A percentile compares a stretch with the other conserved stretches of the same genome.
Conservation (phyloP, 2,888 invertebrate species). For the Chloroclystis v-ata region DNA sequence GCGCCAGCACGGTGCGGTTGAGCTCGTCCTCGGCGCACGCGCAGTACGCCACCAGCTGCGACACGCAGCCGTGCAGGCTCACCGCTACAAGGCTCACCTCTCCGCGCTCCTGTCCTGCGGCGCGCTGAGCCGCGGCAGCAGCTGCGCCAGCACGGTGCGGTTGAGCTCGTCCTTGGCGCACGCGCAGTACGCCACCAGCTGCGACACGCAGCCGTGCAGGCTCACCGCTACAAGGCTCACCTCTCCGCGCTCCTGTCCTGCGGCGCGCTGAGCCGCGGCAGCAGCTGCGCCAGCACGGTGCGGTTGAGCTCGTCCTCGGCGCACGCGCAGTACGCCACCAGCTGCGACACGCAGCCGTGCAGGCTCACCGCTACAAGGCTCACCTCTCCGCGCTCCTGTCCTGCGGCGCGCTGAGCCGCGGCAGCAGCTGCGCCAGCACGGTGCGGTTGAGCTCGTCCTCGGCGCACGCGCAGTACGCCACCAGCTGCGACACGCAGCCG, state of each 20-base stretch:
- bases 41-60: background rate
- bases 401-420: too few relatives aligned
- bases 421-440: conserved; percentile 1
- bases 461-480: background rate
- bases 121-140: conserved; percentile 72
- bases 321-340: conserved; percentile 84
- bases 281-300: conserved; percentile 81
- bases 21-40: background rate
- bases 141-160: conserved; percentile 82
- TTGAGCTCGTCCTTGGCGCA: conserved; percentile 89
- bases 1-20: conserved; percentile 2
- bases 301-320: conserved; percentile 89
- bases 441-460: conserved; percentile 79
- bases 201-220: conserved; percentile 81
- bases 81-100: too few relatives aligned
- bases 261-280: conserved; percentile 68
- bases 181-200: conserved; percentile 85
- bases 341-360: conserved; percentile 81
- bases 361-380: conserved; percentile 81
- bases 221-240: too few relatives aligned
- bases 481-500: background rate
- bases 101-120: too few relatives aligned
- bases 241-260: too few relatives aligned
- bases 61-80: too few relatives aligned
- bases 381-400: too few relatives aligned